phyloP scores from a whole-genome alignment of 2,113 vertebrate species.

The Acanthisitta chloris region DNA sequence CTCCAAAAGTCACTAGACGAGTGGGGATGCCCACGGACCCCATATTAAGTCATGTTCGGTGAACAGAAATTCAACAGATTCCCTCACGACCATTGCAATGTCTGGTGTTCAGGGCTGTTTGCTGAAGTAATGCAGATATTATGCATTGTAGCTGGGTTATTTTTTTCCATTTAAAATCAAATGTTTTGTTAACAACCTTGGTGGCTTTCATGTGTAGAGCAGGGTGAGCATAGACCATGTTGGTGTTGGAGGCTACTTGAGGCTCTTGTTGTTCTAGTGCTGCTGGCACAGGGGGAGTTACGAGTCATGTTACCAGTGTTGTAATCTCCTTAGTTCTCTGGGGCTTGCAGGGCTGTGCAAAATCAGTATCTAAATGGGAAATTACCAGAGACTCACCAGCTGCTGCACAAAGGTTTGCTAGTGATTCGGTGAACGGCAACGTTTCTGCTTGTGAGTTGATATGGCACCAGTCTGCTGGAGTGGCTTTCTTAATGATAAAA shows the following conservation, averaged over 20 bases:
- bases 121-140: not conserved
- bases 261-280: not conserved
- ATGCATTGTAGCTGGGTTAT: not conserved
- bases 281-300: constrained; percentile 1
- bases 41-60: constrained; percentile 57
- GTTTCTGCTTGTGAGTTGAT: not conserved
- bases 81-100: not conserved
- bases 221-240: not conserved
- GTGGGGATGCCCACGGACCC: constrained; percentile 21
- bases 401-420: not conserved
- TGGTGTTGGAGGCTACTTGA: constrained; percentile 27
- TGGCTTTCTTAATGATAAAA: not conserved
- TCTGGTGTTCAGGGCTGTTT: not conserved
- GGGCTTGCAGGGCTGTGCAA: constrained; percentile 20
- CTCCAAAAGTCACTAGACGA: not conserved
- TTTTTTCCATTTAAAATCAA: not conserved
- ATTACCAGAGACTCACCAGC: constrained; percentile 34
- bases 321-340: constrained; percentile 30
- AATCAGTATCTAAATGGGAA: constrained; percentile 42
- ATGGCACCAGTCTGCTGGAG: not conserved
- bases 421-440: not conserved
- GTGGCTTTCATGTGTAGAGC: not conserved
- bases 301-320: constrained; percentile 3
- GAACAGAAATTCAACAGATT: not conserved
- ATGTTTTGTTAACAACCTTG: not conserved